Conservation (phyloP, 2,797 vertebrate genomes). For the Enteromius treurensis region DNA sequence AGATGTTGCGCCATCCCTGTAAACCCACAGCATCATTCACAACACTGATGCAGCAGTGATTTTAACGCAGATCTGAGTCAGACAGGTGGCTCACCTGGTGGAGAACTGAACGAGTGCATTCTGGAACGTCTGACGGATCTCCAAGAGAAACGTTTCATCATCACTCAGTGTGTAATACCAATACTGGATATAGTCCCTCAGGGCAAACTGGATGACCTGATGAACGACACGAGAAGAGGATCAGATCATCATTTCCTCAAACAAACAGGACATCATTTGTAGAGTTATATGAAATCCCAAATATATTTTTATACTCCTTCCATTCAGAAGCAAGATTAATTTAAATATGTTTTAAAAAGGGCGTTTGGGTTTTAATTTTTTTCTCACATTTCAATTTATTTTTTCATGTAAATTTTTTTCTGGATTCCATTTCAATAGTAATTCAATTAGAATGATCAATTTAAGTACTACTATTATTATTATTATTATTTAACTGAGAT, state of each 20-base stretch:
- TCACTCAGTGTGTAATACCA: constrained; percentile 99
- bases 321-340: background rate
- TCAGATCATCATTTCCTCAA: background rate
- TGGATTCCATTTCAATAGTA: background rate
- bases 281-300: too few relatives aligned
- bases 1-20: background rate
- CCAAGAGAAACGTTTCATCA: constrained; percentile 95
- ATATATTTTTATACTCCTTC: background rate
- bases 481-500: background rate
- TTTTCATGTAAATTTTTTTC: background rate
- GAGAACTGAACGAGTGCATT: constrained; percentile 97
- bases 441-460: background rate
- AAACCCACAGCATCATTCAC: background rate
- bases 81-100: constrained; percentile 81
- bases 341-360: too few relatives aligned
- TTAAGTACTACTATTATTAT: background rate
- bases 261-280: background rate
- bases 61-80: background rate
- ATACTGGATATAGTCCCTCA: constrained; percentile 98
- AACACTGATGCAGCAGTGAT: background rate
- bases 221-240: constrained; percentile 35
- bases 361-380: too few relatives aligned
- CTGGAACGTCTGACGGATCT: constrained; percentile 95
- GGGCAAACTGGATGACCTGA: constrained; percentile 97
- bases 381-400: background rate